phyloP scores from a whole-genome alignment of 1,140 invertebrate species.

The Temnothorax longispinosus region DNA sequence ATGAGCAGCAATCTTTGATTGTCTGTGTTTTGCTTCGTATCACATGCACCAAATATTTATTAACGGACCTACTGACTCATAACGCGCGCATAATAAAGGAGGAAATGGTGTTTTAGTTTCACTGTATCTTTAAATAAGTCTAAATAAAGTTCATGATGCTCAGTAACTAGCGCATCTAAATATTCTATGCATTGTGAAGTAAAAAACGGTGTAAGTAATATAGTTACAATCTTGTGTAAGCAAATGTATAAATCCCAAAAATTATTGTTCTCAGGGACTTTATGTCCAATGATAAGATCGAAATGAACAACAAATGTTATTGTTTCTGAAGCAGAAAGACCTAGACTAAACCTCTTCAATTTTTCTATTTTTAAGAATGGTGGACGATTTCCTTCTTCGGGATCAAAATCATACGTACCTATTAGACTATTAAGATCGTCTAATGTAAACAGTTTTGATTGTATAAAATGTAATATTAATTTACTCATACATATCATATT shows the following conservation, averaged over 20 bases:
- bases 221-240: background rate
- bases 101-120: background rate
- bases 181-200: background rate
- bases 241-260: background rate
- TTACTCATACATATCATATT: background rate
- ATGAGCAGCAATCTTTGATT: background rate
- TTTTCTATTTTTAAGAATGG: background rate
- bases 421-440: background rate
- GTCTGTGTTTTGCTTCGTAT: background rate
- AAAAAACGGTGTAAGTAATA: background rate
- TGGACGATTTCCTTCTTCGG: background rate
- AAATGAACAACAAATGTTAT: slow-evolving; percentile 2
- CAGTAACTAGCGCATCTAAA: background rate
- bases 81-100: background rate
- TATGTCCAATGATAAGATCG: background rate
- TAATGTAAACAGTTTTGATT: background rate
- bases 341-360: background rate
- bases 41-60: background rate
- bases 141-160: background rate
- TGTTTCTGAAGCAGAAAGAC: background rate
- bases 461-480: background rate
- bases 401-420: background rate
- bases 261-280: background rate
- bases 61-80: background rate
- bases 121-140: background rate